Evolutionary conservation across 2,888 invertebrate species (phyloP), one percentile per base, ranked within the genome.

Genomic region (Choristoneura rosaceana): DNA sequence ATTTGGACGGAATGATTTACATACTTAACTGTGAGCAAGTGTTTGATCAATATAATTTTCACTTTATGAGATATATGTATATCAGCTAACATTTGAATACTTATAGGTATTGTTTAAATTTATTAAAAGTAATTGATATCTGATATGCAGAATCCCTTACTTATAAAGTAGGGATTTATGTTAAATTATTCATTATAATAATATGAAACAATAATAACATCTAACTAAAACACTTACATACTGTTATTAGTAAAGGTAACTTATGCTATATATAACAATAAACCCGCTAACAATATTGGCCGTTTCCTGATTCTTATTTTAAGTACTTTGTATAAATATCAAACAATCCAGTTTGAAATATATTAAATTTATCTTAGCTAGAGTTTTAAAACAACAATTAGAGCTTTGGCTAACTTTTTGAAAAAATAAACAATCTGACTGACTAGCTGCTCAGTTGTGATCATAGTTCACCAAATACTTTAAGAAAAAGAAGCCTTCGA

Each of bases 341-440:
- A 61, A 71, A 66, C 33, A 70, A 38, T 64, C 10, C 25, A 55
- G 60, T 34, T 64, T 64, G 64, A 69, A 69, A 64, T 64, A 69
- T 71, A 71, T 50, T 71, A 71, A 9, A 50, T 64, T 64, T 61
- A 38, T n/a, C 65, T 66, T 58, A 74, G 60, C 70, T 74, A 77
- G 74, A 75, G 73, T 41, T 76, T 71, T 75, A 76, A 75, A 76
- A 75, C 74, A 76, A 77, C 76, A 76, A 65, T 79, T 81, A 80
- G 79, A 81, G 80, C 82, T 84, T 84, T 84, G 84, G 84, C 79
- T 79, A 65, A 73, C 9, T 65, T 69, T 52, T 55, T 60, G 47
- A 69, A n/a, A 55, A 63, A 58, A 43, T 66, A 43, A 70, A 61
- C 45, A 50, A 52, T 50, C 60, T 60, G 64, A 52, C 50, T 71